Conservation (phyloP, 1,140 invertebrate genomes). For the Drosophila funebris region DNA sequence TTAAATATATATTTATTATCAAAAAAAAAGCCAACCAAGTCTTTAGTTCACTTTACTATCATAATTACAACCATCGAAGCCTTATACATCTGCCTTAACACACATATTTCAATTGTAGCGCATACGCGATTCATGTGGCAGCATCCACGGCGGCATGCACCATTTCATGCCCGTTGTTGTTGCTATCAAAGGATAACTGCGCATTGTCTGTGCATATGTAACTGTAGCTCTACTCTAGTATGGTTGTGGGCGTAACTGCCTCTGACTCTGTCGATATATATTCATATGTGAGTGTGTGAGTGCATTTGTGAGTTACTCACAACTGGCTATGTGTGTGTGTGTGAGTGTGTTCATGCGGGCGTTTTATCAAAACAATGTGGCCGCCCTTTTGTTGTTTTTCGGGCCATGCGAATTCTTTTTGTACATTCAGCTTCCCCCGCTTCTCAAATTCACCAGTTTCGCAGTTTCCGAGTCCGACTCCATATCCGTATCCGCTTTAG, state of each 20-base stretch:
- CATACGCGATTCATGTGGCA: slow-evolving; percentile 20
- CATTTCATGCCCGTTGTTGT: slow-evolving; percentile 68
- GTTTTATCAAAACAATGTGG: slow-evolving; percentile 80
- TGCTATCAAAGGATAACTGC: slow-evolving; percentile 75
- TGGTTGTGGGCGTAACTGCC: slow-evolving; percentile 32
- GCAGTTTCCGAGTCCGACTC: slow-evolving; percentile 16
- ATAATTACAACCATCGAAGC: too few species aligned
- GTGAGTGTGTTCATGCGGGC: slow-evolving; percentile 60
- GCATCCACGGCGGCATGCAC: slow-evolving; percentile 55
- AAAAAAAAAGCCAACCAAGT: too few species aligned
- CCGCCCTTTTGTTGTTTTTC: slow-evolving; percentile 75
- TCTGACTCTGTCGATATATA: neutral
- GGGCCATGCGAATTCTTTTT: slow-evolving; percentile 64
- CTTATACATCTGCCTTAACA: too few species aligned
- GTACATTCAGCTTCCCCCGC: slow-evolving; percentile 5
- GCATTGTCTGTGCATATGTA: slow-evolving; percentile 66
- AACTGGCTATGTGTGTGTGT: slow-evolving; percentile 4
- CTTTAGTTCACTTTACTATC: too few species aligned
- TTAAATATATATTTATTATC: too few species aligned
- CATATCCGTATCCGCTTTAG: slow-evolving; percentile 46
- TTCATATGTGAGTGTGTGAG: slow-evolving; percentile 17
- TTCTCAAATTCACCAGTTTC: neutral
- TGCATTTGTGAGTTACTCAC: slow-evolving; percentile 19
- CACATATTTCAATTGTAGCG: slow-evolving; percentile 27
- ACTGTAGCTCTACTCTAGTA: slow-evolving; percentile 32